Base-by-base conservation (phyloP, 1,140 invertebrate species). In the Solenopsis fugax region DNA sequence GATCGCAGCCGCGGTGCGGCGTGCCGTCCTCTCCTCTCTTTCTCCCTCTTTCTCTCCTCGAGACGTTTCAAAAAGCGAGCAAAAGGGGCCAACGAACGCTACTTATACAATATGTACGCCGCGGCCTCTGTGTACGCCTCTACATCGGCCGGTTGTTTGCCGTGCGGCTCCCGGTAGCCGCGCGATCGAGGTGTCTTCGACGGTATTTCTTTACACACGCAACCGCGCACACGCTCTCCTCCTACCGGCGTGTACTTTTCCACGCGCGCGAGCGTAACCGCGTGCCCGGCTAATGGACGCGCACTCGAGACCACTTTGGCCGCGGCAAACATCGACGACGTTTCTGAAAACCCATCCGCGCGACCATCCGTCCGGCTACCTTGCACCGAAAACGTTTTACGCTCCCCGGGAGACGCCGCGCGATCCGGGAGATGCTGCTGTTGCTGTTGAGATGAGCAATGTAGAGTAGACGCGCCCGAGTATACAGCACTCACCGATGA, bases 271-370 rank as follows among this genome's bases (percentile, higher is more conserved):
- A 85, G 60, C 69, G 18, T 91, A 94, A 92, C 90, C 90, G 87
- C 92, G 93, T 93, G 91, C 91, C 87, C 91, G 91, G 91, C 93
- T 95, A 95, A 95, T 95, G 94, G 94, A 94, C 90, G 93, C 93
- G 80, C 92, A 95, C 94, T 95, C 91, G 94, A 95, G 94, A 94
- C 93, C 94, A 95, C 94, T 95, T 94, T 93, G 92, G 91, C 88
- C 93, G 92, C 91, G 80, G 93, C 93, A 94, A 95, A 95, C 94
- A 95, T 91, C 93, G 92, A 92, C 91, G 91, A 93, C 92, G 93
- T 93, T 94, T 95, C 93, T 94, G 92, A 93, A 94, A 95, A 95
- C 92, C 93, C 92, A 94, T 92, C 90, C 91, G 92, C 88, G 89
- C 89, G 91, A 90, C 86, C 58, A 50, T 78, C 48, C 58, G 67